Base-by-base conservation (phyloP, 2,113 vertebrate genomes). In the Leptodactylus fuscus region DNA sequence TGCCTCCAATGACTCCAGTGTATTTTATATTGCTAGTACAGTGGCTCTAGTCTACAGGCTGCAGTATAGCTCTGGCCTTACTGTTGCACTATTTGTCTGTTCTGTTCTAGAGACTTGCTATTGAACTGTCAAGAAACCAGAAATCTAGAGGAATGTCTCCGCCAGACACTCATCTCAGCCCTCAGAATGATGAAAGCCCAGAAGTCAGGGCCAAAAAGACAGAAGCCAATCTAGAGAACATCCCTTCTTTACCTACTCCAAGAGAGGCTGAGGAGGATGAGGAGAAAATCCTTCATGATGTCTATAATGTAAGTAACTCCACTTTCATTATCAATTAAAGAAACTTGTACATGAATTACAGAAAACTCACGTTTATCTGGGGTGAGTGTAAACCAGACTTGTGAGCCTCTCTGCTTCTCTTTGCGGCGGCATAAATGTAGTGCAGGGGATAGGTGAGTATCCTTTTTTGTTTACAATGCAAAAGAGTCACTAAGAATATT, bases 101-200 rank as follows among this genome's bases (percentile, higher is more conserved):
- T 90, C 0, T 62, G 5, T 76, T 89, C 60, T 88, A 99, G 98
- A 95, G 97, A 78, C 91, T 99, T 75, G 96, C 96, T 0, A 98
- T 99, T n/a, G 97, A 98, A 32, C 93, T 99, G 81, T 98, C 98
- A 87, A 94, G 97, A 76, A 95, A 94, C 74, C 96, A 97, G 91
- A 98, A 98, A 49, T 96, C 96, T 0, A 96, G 96, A 75, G 96
- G 96, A 88, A 93, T 97, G 70, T 98, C 97, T 6, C 97, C 97
- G 13, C 96, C 96, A 13, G 96, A 97, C 90, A 93, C 91, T 85
- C 96, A 96, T 84, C 93, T 94, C 10, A 95, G 95, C 8, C 94
- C 95, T 29, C 93, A 97, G 73, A 95, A 95, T 51, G 96, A 96
- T 73, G 95, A 95, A 12, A 89, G 89, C 67, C 88, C 93, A 0